phyloP scores from a whole-genome alignment of 2,113 vertebrate species.

The Eidolon helvum region DNA sequence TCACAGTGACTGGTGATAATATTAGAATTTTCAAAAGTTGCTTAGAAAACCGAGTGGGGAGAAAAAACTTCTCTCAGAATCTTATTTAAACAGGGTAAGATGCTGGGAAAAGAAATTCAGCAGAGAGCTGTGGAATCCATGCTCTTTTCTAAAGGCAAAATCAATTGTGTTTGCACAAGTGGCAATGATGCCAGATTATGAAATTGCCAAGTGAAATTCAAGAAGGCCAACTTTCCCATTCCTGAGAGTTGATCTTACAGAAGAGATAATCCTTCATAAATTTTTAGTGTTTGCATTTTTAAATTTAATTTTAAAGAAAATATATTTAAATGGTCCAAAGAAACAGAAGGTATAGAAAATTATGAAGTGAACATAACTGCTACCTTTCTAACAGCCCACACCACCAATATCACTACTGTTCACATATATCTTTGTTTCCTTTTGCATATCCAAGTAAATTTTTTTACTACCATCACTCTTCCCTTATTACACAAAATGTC shows the following conservation, averaged over 20 bases:
- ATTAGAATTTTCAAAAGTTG: not conserved
- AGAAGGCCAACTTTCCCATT: not conserved
- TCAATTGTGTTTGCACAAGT: constrained; percentile 34
- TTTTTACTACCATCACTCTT: not conserved
- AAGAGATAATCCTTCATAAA: not conserved
- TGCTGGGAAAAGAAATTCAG: not conserved
- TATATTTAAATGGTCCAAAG: not conserved
- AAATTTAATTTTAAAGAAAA: not conserved
- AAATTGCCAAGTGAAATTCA: not conserved
- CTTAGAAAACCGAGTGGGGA: not conserved
- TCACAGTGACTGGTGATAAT: not conserved
- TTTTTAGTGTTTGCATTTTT: not conserved
- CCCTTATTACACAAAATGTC: not conserved
- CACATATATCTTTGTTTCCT: not conserved
- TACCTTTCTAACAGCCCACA: not conserved
- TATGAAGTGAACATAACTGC: not conserved
- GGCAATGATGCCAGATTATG: not conserved
- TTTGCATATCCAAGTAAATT: not conserved
- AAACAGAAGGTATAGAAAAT: not conserved
- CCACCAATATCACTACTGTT: not conserved
- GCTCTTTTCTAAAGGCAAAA: not conserved
- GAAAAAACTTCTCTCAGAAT: not conserved
- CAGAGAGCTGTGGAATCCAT: not conserved
- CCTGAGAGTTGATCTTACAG: not conserved
- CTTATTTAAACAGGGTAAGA: not conserved